These are phyloP conservation scores for Drosophila fungiperda DNA, from an alignment of 2,888 invertebrate genomes.

Conservation along the genomic window DNA sequence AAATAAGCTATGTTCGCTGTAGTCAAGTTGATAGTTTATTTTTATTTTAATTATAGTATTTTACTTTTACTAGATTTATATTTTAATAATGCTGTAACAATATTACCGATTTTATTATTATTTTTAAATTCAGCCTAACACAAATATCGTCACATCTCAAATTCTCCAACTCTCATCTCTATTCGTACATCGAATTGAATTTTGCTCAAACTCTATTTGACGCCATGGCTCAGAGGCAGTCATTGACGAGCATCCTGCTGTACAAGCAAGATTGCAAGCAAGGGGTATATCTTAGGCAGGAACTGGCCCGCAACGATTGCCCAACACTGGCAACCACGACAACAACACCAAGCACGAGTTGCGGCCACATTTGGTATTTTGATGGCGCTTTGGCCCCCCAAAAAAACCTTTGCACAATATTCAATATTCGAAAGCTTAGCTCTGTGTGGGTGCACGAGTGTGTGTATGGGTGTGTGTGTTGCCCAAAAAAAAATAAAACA, in stretches of 20 bases:
- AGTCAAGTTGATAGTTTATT: neutral
- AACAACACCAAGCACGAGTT: constrained; percentile 30
- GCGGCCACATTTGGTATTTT: constrained; percentile 52
- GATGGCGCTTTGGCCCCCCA: constrained; percentile 14
- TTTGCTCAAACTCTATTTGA: constrained; percentile 2
- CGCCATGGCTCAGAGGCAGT: neutral
- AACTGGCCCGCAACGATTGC: constrained; percentile 38
- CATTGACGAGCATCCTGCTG: constrained; percentile 16
- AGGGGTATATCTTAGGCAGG: neutral
- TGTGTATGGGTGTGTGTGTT: constrained; percentile 5
- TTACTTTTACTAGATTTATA: neutral
- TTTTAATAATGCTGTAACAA: neutral
- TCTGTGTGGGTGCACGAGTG: constrained; percentile 8
- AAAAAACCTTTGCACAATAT: constrained; percentile 45
- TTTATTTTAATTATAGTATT: neutral
- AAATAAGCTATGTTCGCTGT: neutral
- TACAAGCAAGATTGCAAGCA: neutral
- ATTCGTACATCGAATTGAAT: neutral
- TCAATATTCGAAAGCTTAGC: constrained; percentile 18
- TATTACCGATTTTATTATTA: neutral
- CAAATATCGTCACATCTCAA: neutral
- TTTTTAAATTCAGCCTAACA: neutral
- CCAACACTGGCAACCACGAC: constrained; percentile 23
- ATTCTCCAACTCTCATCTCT: neutral
- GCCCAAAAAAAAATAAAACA: constrained; percentile 33